Percentiles rank a stretch among this genome's conserved stretches.
Conservation (phyloP, 2,113 vertebrate species). For the Microtus pennsylvanicus region DNA sequence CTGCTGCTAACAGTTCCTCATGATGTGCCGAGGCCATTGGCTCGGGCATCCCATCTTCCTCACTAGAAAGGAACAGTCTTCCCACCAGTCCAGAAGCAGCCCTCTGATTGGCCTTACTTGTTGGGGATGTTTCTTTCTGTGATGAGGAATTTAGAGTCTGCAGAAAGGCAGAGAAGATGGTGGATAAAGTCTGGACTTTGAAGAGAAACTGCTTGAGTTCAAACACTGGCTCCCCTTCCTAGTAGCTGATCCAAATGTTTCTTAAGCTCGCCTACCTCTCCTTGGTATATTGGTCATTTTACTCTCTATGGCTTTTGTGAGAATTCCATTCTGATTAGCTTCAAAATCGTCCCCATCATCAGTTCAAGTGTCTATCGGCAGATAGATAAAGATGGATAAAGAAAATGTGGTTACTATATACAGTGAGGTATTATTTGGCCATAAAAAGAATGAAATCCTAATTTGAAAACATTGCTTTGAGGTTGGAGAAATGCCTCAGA, state of each 20-base stretch:
- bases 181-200: not conserved
- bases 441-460: not conserved
- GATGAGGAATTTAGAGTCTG: not conserved
- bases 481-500: not conserved
- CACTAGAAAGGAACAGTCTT: too few species aligned
- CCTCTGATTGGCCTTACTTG: not conserved
- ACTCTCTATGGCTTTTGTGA: not conserved
- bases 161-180: not conserved
- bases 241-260: not conserved
- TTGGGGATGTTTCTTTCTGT: constrained; percentile 6
- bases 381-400: not conserved
- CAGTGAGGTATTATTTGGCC: not conserved
- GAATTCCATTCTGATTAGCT: not conserved
- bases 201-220: not conserved
- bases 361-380: not conserved
- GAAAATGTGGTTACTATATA: not conserved
- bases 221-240: not conserved
- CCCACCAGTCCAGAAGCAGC: not conserved
- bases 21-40: too few species aligned
- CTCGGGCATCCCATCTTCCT: too few species aligned
- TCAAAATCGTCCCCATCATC: not conserved
- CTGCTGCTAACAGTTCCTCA: too few species aligned
- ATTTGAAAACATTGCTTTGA: not conserved
- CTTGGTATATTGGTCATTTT: not conserved
- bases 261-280: not conserved